A percentile compares a stretch with the other conserved stretches of the same genome.
phyloP scores from a whole-genome alignment of 2,113 vertebrate genomes.

The Hydropotes inermis region DNA sequence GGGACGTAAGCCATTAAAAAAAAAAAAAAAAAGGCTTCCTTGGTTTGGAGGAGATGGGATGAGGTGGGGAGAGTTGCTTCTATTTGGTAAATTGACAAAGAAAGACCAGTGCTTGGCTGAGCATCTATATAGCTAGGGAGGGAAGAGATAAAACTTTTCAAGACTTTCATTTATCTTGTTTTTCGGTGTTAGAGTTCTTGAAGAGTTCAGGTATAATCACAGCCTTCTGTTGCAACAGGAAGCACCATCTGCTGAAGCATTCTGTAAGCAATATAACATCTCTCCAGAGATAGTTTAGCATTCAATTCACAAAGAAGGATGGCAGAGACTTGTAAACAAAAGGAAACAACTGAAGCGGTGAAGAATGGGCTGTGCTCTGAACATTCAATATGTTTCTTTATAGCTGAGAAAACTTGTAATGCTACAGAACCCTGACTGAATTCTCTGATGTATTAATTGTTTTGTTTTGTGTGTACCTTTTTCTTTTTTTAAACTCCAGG shows the following conservation, averaged over 20 bases:
- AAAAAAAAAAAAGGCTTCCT: background rate
- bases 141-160: conserved; percentile 72
- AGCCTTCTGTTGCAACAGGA: conserved; percentile 86
- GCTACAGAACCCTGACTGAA: conserved; percentile 74
- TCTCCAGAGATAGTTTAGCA: conserved; percentile 88
- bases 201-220: conserved; percentile 89
- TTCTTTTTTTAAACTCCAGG: background rate
- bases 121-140: background rate
- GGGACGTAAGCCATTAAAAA: background rate
- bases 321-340: conserved; percentile 88
- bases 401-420: conserved; percentile 77
- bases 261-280: conserved; percentile 85
- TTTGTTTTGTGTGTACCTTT: background rate
- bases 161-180: conserved; percentile 82
- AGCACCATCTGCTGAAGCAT: conserved; percentile 87
- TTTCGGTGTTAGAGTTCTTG: conserved; percentile 82
- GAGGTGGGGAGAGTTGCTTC: background rate
- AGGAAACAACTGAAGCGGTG: conserved; percentile 83
- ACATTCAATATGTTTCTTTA: conserved; percentile 83
- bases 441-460: conserved; percentile 79
- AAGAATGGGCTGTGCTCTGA: conserved; percentile 82
- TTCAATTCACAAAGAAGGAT: conserved; percentile 88
- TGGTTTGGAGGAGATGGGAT: background rate
- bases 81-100: background rate
- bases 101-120: background rate